phyloP scores from a whole-genome alignment of 2,888 invertebrate species.

The Adela reaumurella region DNA sequence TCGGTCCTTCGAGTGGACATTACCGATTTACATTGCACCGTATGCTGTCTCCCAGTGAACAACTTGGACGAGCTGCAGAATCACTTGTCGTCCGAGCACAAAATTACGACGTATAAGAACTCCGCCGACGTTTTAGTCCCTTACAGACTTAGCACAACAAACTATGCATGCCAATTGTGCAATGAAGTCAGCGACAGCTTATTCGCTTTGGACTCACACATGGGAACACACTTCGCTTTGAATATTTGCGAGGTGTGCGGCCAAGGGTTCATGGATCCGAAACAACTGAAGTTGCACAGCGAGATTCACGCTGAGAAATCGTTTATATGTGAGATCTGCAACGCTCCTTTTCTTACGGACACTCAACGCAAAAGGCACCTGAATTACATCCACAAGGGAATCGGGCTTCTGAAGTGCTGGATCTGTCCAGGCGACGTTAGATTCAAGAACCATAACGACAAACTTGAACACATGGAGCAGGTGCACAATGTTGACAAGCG shows the following conservation, averaged over 20 bases:
- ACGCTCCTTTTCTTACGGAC: constrained; percentile 37
- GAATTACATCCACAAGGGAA: not conserved
- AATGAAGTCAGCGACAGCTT: constrained; percentile 38
- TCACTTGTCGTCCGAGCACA: constrained; percentile 29
- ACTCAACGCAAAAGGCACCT: not conserved
- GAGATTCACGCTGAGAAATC: constrained; percentile 40
- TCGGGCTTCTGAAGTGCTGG: not conserved
- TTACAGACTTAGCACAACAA: constrained; percentile 32
- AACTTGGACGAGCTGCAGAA: constrained; percentile 39
- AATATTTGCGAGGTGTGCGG: constrained; percentile 48
- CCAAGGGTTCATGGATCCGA: constrained; percentile 40
- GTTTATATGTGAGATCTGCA: constrained; percentile 41
- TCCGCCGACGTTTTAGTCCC: constrained; percentile 48
- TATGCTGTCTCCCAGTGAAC: constrained; percentile 30
- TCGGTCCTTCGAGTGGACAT: constrained; percentile 46
- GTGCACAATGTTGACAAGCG: not conserved
- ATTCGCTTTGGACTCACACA: constrained; percentile 44
- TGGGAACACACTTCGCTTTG: constrained; percentile 47
- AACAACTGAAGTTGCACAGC: constrained; percentile 42
- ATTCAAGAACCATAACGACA: not conserved
- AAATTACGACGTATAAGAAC: constrained; percentile 33
- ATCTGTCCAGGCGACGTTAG: not conserved
- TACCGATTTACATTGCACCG: constrained; percentile 32
- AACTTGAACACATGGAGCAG: not conserved
- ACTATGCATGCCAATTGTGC: constrained; percentile 39